A percentile compares a stretch with the other conserved stretches of the same genome.
Conservation (phyloP, 2,797 vertebrate species). For the Sardinella longiceps region DNA sequence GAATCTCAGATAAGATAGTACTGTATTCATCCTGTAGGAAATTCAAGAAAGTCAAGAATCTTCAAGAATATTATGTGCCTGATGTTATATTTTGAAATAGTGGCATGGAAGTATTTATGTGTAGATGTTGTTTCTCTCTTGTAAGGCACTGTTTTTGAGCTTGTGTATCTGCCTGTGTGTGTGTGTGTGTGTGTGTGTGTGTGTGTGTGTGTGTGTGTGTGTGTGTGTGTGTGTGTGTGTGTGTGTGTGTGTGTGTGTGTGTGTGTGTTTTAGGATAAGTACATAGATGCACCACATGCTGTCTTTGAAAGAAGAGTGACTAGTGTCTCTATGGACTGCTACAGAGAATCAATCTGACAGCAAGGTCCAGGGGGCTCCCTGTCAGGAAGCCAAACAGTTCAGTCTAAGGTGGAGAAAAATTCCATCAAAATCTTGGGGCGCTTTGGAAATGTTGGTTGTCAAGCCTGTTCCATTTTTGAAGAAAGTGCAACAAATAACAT, state of each 20-base stretch:
- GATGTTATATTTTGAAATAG: background rate
- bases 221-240: conserved; percentile 5
- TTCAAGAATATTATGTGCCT: background rate
- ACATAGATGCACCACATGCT: background rate
- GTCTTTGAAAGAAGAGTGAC: conserved; percentile 12
- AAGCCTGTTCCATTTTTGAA: background rate
- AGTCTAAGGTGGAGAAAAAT: background rate
- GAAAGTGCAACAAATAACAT: background rate
- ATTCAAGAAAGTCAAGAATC: too few relatives aligned
- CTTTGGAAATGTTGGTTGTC: background rate
- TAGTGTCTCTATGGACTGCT: background rate
- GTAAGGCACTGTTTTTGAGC: background rate
- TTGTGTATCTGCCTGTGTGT: background rate
- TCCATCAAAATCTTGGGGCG: background rate
- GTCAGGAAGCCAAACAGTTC: conserved; percentile 8
- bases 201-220: background rate
- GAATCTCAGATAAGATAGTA: too few relatives aligned
- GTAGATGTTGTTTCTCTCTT: background rate
- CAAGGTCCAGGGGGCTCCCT: background rate
- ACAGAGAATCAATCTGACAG: conserved; percentile 5
- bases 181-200: background rate
- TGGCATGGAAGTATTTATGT: background rate
- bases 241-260: background rate
- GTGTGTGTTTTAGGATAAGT: background rate
- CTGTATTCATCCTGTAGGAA: too few relatives aligned